These are phyloP conservation scores for Aix galericulata DNA, from an alignment of 2,113 vertebrate genomes.

Conservation along the genomic window DNA sequence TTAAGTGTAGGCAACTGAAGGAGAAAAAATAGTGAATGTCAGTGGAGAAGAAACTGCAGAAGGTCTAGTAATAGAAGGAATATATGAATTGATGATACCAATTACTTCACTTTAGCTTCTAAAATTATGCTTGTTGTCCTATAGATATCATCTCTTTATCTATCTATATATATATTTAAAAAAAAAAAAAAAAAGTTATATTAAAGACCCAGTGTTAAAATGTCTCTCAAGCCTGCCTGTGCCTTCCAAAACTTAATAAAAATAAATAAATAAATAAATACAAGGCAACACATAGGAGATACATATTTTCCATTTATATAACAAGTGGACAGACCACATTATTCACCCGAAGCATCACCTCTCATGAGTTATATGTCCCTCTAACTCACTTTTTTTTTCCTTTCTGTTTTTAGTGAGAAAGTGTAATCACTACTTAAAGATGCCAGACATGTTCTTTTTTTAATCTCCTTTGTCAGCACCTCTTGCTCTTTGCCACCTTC, in stretches of 20 bases:
- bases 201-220: background rate
- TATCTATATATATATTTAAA: background rate
- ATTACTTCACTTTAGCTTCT: background rate
- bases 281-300: background rate
- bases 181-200: background rate
- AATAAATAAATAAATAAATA: background rate
- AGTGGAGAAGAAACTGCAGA: background rate
- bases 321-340: background rate
- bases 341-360: background rate
- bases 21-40: background rate
- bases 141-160: background rate
- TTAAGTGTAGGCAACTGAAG: background rate
- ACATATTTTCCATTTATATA: constrained; percentile 32
- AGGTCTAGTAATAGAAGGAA: background rate
- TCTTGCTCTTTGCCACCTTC: background rate
- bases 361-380: background rate
- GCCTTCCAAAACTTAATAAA: background rate
- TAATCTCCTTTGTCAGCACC: background rate
- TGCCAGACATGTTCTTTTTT: background rate
- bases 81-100: background rate
- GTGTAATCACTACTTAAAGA: background rate
- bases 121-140: background rate
- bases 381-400: background rate
- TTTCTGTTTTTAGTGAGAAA: background rate
- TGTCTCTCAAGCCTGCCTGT: background rate